Evolutionary conservation across 2,113 vertebrate species (phyloP).

Genomic region (Aphelocoma coerulescens): DNA sequence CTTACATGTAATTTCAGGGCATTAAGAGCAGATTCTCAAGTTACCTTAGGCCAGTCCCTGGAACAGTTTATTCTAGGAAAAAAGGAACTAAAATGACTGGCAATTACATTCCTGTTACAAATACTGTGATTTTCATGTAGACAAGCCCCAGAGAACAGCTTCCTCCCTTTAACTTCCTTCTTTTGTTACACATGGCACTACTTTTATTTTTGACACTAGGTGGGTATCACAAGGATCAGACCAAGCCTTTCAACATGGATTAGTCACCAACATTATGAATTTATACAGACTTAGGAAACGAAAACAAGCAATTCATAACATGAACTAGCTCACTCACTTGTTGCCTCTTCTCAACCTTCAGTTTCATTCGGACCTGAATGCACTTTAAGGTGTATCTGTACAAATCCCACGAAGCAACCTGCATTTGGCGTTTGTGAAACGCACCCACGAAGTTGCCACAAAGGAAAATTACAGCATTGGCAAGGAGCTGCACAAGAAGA

Average conservation of each 20-base stretch:
- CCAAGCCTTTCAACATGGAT: background rate
- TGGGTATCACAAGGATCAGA: background rate
- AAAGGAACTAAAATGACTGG: background rate
- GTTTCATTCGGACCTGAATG: slow-evolving; percentile 89
- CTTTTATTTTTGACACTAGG: background rate
- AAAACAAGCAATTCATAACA: background rate
- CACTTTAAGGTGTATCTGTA: slow-evolving; percentile 89
- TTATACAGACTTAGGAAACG: background rate
- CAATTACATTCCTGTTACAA: background rate
- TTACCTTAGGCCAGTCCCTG: background rate
- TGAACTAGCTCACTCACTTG: slow-evolving; percentile 77
- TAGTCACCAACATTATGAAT: background rate
- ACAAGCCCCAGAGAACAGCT: background rate
- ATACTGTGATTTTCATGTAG: background rate
- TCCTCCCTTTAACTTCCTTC: slow-evolving; percentile 26
- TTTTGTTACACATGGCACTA: slow-evolving; percentile 31
- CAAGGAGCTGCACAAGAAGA: slow-evolving; percentile 78
- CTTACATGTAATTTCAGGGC: background rate
- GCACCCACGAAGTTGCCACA: slow-evolving; percentile 89
- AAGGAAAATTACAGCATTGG: slow-evolving; percentile 85
- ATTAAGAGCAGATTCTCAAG: background rate
- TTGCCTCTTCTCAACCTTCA: slow-evolving; percentile 94
- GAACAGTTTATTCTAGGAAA: background rate
- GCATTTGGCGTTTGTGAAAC: slow-evolving; percentile 94
- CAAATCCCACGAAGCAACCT: slow-evolving; percentile 87